These are phyloP conservation scores for Entomobrya proxima DNA, from an alignment of 2,888 invertebrate species.

Conservation along the genomic window DNA sequence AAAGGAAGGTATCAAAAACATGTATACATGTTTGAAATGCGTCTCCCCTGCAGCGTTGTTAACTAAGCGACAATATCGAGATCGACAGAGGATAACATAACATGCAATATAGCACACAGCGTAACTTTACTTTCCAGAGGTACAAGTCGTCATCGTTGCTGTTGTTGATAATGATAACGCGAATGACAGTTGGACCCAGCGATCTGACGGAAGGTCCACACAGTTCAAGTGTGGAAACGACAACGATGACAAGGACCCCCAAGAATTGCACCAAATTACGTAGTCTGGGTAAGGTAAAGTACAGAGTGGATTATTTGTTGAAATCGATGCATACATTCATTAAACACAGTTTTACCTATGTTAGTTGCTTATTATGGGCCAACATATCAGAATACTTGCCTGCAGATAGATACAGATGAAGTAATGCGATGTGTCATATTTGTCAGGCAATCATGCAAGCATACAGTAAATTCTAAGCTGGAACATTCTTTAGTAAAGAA, in stretches of 20 bases:
- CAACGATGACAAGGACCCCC: constrained; percentile 69
- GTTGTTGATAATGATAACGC: constrained; percentile 49
- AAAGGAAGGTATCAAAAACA: too few relatives aligned
- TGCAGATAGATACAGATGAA: too few relatives aligned
- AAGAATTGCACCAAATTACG: constrained; percentile 39
- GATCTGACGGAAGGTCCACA: constrained; percentile 57
- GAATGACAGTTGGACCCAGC: constrained; percentile 70
- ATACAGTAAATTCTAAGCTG: too few relatives aligned
- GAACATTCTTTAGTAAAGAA: too few relatives aligned
- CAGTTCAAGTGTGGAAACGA: constrained; percentile 49
- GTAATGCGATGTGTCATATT: too few relatives aligned
- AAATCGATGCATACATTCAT: not conserved
- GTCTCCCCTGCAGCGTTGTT: too few relatives aligned
- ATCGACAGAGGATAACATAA: not conserved
- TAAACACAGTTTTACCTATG: not conserved
- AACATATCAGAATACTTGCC: too few relatives aligned
- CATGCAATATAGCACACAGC: not conserved
- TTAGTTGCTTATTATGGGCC: too few relatives aligned
- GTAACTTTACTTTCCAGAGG: not conserved
- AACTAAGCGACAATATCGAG: too few relatives aligned
- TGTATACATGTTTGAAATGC: too few relatives aligned
- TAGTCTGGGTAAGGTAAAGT: not conserved
- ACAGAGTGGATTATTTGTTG: not conserved
- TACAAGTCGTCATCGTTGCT: not conserved
- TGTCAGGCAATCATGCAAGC: too few relatives aligned